Conservation (phyloP, 2,888 invertebrate genomes). For the Cerceris rybyensis region DNA sequence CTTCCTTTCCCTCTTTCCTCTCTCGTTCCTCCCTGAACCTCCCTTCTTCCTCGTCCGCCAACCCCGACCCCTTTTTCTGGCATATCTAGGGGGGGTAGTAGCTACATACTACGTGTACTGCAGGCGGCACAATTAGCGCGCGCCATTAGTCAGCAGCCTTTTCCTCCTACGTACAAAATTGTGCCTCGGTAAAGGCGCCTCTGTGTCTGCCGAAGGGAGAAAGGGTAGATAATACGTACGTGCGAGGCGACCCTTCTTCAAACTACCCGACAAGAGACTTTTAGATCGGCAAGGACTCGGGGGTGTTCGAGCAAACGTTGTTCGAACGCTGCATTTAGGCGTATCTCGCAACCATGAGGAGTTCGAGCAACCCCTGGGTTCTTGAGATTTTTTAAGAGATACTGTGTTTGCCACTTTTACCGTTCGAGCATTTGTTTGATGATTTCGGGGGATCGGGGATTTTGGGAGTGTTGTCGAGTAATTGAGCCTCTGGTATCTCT, state of each 20-base stretch:
- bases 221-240: conserved; percentile 58
- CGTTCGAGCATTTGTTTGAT: background rate
- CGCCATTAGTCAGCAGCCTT: conserved; percentile 78
- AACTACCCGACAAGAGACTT: conserved; percentile 51
- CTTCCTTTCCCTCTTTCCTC: conserved; percentile 8
- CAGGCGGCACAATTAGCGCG: conserved; percentile 76
- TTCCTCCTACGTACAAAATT: conserved; percentile 65
- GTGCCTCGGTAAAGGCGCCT: conserved; percentile 63
- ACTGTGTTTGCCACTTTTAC: background rate
- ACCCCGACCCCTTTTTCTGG: conserved; percentile 9
- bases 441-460: background rate
- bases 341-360: conserved; percentile 37
- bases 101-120: conserved; percentile 36
- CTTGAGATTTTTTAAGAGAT: conserved; percentile 31
- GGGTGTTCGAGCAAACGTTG: conserved; percentile 57
- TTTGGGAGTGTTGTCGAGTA: no score
- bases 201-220: conserved; percentile 59
- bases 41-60: conserved; percentile 1
- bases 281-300: conserved; percentile 42
- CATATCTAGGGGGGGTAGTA: conserved; percentile 38
- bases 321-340: conserved; percentile 47
- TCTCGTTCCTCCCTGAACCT: background rate
- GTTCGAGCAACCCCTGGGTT: conserved; percentile 32
- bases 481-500: no score
- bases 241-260: conserved; percentile 53